Evolutionary conservation across 2,888 invertebrate genomes (phyloP).

Genomic region (Leucania comma): DNA sequence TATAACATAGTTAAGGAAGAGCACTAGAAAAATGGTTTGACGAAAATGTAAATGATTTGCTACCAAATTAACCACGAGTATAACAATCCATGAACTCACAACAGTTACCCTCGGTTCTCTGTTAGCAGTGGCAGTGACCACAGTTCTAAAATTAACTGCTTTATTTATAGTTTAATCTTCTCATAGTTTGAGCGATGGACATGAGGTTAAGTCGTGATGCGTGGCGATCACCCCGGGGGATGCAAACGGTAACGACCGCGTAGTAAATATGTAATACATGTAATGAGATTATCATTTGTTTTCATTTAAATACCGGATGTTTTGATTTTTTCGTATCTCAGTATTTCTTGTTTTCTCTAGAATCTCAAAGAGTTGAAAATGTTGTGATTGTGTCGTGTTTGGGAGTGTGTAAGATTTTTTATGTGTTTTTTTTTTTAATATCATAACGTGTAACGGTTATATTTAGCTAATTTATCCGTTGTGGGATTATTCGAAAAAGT

Average conservation of each 20-base stretch:
- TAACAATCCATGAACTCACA: neutral
- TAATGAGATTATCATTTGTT: conserved; percentile 6
- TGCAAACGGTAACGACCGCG: conserved; percentile 17
- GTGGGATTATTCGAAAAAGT: no score
- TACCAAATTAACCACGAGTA: neutral
- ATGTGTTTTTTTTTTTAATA: no score
- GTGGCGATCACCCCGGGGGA: conserved; percentile 14
- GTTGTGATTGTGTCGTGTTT: neutral
- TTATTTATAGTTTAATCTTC: conserved; percentile 43
- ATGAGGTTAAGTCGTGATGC: conserved; percentile 29
- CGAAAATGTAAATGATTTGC: neutral
- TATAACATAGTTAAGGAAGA: neutral
- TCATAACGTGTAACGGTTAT: no score
- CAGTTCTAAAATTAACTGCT: conserved; percentile 36
- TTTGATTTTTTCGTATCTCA: neutral
- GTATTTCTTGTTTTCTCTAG: neutral
- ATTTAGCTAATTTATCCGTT: no score
- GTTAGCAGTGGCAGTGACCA: conserved; percentile 40
- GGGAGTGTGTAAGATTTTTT: neutral
- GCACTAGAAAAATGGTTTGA: no score
- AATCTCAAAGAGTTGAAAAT: neutral
- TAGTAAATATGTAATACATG: conserved; percentile 11
- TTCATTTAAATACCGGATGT: neutral
- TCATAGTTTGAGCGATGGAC: conserved; percentile 39
- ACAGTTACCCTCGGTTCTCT: conserved; percentile 3